Base-by-base conservation (phyloP, 2,113 vertebrate species). In the Poeciliopsis occidentalis region DNA sequence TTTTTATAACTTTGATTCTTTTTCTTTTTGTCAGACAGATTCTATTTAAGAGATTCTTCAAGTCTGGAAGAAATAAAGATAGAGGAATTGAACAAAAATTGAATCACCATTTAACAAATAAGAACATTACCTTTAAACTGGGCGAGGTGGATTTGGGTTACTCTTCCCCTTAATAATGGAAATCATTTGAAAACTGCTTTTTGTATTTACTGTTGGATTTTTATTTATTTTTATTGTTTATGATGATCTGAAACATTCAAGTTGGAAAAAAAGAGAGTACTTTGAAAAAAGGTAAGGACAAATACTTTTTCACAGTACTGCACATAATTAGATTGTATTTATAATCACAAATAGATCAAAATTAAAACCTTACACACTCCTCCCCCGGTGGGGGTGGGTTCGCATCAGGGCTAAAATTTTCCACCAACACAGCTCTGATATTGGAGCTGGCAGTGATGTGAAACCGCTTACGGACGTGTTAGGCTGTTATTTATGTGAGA, bases 371-470 rank as follows among this genome's bases (percentile, higher is more conserved):
- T 8, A 13, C 41, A 30, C 64, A 13, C 11, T 2, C 26, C 22
- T 31, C 12, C 24, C 44, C 31, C n/a, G 29, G 17, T 1, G 34
- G 75, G 76, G 72, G 66, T 62, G 27, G 26, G 60, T 71, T 81
- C 26, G 63, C n/a, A 66, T 12, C 22, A 32, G 62, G 47, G 44
- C 62, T 75, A 57, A 81, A 80, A 77, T 67, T 57, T 69, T 60
- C 65, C 64, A 27, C 63, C 13, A 69, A 57, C 75, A 15, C 65
- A 70, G 54, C 76, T 26, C 12, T 8, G 73, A 81, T 44, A 81
- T 69, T 69, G 41, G 71, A 80, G 70, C 61, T 70, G 67, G 75
- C 73, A 75, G 68, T 37, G 17, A 78, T 44, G 30, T 64, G 19
- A 60, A 67, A 64, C 51, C 47, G 19, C 13, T 47, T 26, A 76